A percentile compares a stretch with the other conserved stretches of the same genome.
Evolutionary conservation across 2,888 invertebrate genomes (phyloP).

Genomic region (Salticus scenicus): DNA sequence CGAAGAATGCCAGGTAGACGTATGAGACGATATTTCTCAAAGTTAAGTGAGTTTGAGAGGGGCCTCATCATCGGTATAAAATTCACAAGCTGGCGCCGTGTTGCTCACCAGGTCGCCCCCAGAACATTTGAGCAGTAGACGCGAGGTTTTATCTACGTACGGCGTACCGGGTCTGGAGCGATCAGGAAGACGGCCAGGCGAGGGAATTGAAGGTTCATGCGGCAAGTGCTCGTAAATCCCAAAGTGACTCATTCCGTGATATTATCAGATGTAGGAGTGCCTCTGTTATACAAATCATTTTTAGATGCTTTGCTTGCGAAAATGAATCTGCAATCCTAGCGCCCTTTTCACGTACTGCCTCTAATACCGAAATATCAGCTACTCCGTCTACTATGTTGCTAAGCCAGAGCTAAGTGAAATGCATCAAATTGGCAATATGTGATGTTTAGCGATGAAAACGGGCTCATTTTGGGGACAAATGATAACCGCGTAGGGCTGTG

Average conservation of each 20-base stretch:
- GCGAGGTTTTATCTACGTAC: neutral
- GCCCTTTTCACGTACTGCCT: conserved; percentile 13
- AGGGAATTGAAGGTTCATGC: neutral
- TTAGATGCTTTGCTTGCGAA: too few relatives aligned
- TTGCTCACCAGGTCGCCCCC: neutral
- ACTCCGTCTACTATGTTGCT: conserved; percentile 13
- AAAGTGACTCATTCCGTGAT: too few relatives aligned
- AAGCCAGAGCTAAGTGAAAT: neutral
- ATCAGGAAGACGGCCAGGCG: neutral
- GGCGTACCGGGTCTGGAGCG: neutral
- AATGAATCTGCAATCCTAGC: too few relatives aligned
- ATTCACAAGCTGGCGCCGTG: too few relatives aligned
- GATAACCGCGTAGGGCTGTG: too few relatives aligned
- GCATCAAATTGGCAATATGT: conserved; percentile 8
- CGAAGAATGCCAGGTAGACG: neutral
- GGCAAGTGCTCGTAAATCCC: too few relatives aligned
- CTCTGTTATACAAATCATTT: too few relatives aligned
- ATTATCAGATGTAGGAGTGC: too few relatives aligned
- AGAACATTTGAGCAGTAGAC: neutral
- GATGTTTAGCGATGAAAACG: neutral
- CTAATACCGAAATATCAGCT: neutral
- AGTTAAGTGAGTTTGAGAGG: conserved; percentile 2
- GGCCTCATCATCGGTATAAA: too few relatives aligned
- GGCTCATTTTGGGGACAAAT: too few relatives aligned
- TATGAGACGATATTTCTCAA: neutral